phyloP scores from a whole-genome alignment of 2,888 invertebrate species.

The Ormyrus pomaceus region DNA sequence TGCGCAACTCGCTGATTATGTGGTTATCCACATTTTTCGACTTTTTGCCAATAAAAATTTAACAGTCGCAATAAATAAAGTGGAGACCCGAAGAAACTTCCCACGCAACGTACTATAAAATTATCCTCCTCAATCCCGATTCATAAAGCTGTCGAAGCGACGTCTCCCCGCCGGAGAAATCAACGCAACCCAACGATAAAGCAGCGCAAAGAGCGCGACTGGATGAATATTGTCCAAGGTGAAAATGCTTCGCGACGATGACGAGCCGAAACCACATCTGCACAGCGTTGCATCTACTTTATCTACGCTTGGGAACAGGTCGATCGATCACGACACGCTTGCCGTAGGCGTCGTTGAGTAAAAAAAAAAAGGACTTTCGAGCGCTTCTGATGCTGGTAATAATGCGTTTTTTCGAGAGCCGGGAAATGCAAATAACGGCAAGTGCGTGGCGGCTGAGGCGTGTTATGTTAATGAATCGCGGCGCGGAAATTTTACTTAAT shows the following conservation, averaged over 20 bases:
- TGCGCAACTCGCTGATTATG: too few species aligned
- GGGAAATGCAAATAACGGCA: background rate
- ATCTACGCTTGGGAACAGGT: slow-evolving; percentile 1
- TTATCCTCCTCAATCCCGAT: slow-evolving; percentile 27
- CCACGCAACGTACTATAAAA: slow-evolving; percentile 25
- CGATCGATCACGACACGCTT: slow-evolving; percentile 20
- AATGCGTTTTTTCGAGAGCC: too few species aligned
- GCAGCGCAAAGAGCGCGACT: too few species aligned
- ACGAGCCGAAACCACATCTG: slow-evolving; percentile 22
- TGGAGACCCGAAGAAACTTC: slow-evolving; percentile 5
- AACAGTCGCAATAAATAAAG: background rate
- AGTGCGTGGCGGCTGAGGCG: background rate
- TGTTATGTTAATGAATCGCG: background rate
- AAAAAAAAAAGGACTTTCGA: slow-evolving; percentile 17
- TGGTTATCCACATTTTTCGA: too few species aligned
- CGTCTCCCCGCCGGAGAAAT: slow-evolving; percentile 27
- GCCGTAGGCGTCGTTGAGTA: slow-evolving; percentile 7
- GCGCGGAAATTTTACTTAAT: background rate
- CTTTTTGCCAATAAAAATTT: background rate
- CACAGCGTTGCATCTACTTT: background rate
- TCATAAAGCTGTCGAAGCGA: slow-evolving; percentile 13
- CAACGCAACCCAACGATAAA: slow-evolving; percentile 22
- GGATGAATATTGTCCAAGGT: background rate
- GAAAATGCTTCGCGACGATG: background rate
- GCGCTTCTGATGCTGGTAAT: background rate